A percentile compares a stretch with the other conserved stretches of the same genome.
Evolutionary conservation across 2,797 vertebrate genomes (phyloP).

Genomic region (Leptoclinus maculatus): DNA sequence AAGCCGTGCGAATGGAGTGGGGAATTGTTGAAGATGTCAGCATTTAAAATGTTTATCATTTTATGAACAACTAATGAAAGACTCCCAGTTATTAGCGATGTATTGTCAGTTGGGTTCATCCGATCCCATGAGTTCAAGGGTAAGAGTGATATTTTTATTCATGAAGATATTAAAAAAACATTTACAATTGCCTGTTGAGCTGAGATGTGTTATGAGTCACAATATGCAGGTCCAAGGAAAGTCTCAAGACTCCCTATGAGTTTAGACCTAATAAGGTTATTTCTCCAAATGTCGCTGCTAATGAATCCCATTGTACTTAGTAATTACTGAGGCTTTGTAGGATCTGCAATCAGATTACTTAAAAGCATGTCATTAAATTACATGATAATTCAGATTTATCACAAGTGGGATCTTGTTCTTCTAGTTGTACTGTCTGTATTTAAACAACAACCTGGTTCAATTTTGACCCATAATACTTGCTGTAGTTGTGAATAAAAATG

Average conservation of each 20-base stretch:
- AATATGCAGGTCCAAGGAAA: conserved; percentile 8
- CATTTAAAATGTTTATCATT: conserved; percentile 9
- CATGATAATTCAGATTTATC: conserved; percentile 1
- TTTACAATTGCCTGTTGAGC: not conserved
- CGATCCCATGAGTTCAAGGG: not conserved
- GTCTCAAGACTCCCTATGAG: not conserved
- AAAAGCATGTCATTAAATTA: conserved; percentile 4
- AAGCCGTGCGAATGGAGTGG: not conserved
- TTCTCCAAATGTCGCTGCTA: not conserved
- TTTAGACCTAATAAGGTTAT: conserved; percentile 2
- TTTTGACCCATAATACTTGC: not conserved
- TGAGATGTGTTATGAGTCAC: conserved; percentile 3
- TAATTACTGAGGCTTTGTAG: not conserved
- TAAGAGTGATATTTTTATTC: not conserved
- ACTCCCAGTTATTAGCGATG: not conserved
- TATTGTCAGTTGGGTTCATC: not conserved
- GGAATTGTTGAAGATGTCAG: not conserved
- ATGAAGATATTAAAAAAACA: not conserved
- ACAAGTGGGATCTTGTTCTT: not conserved
- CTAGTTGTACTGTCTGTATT: not conserved
- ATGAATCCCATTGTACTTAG: conserved; percentile 16
- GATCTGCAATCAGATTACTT: not conserved
- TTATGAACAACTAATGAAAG: conserved; percentile 3
- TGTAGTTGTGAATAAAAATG: not conserved
- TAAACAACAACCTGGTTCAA: not conserved